Conservation (phyloP, 2,888 invertebrate species). For the Zelleria hepariella region DNA sequence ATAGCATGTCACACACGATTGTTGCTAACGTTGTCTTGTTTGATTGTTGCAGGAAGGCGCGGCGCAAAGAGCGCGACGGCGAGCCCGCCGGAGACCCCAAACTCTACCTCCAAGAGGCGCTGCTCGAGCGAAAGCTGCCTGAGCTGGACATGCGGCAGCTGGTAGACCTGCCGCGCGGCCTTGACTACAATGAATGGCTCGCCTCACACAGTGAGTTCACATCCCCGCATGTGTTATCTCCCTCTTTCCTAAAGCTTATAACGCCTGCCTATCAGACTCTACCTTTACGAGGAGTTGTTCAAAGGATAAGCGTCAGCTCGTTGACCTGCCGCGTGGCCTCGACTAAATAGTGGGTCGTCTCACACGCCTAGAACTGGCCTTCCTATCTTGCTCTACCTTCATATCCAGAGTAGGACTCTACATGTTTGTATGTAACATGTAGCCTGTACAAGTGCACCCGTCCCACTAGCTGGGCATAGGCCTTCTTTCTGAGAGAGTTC, state of each 20-base stretch:
- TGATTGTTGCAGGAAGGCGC: conserved; percentile 86
- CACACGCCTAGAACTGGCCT: no score
- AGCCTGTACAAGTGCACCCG: no score
- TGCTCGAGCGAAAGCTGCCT: conserved; percentile 93
- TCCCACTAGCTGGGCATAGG: no score
- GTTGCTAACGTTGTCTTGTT: no score
- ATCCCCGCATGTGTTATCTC: no score
- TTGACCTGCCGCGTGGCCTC: conserved; percentile 94
- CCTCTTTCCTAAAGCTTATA: no score
- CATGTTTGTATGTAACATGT: no score
- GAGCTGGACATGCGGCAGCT: conserved; percentile 95
- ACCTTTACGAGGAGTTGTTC: conserved; percentile 94
- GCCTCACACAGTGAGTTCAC: conserved; percentile 90
- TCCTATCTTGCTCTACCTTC: no score
- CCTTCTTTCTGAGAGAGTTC: no score
- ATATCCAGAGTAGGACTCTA: no score
- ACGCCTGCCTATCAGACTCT: no score
- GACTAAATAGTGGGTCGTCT: conserved; percentile 99
- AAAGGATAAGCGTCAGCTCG: conserved; percentile 95
- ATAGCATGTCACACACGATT: no score
- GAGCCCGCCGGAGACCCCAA: conserved; percentile 85
- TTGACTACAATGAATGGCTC: conserved; percentile 99
- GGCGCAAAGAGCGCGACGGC: conserved; percentile 95
- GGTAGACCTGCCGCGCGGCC: conserved; percentile 93
- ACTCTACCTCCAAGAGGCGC: conserved; percentile 95